Conservation (phyloP, 2,113 vertebrate species). For the Osmerus mordax region DNA sequence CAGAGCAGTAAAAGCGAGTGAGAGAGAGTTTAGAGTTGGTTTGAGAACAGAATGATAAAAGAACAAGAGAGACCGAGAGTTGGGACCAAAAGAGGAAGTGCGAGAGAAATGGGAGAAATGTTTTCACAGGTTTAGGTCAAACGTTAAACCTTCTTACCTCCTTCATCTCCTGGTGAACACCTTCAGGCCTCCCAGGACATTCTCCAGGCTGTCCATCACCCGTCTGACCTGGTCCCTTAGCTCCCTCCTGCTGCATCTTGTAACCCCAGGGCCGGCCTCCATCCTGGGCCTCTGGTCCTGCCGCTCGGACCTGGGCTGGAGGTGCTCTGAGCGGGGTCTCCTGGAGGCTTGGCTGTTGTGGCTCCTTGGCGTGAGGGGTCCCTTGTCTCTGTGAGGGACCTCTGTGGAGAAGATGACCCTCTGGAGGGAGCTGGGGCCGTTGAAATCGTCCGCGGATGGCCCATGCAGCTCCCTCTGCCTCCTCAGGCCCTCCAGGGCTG, state of each 20-base stretch:
- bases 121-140: not conserved
- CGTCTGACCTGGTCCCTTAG: conserved; percentile 50
- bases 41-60: too few relatives aligned
- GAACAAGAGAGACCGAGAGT: too few relatives aligned
- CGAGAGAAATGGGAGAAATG: too few relatives aligned
- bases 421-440: conserved; percentile 36
- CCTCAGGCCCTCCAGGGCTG: conserved; percentile 53
- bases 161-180: conserved; percentile 77
- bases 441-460: conserved; percentile 45
- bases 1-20: too few relatives aligned
- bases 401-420: conserved; percentile 62
- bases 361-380: conserved; percentile 39
- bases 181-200: conserved; percentile 71
- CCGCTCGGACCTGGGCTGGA: conserved; percentile 19
- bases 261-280: conserved; percentile 5
- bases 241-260: conserved; percentile 34
- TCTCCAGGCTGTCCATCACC: conserved; percentile 66
- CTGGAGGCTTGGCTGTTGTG: conserved; percentile 1
- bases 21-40: too few relatives aligned
- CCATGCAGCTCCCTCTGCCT: conserved; percentile 19
- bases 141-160: conserved; percentile 63
- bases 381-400: conserved; percentile 44
- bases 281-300: conserved; percentile 18
- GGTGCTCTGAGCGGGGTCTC: conserved; percentile 36
- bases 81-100: too few relatives aligned